These are phyloP conservation scores for Halocaridina rubra DNA, from an alignment of 2,888 invertebrate genomes.

Conservation along the genomic window DNA sequence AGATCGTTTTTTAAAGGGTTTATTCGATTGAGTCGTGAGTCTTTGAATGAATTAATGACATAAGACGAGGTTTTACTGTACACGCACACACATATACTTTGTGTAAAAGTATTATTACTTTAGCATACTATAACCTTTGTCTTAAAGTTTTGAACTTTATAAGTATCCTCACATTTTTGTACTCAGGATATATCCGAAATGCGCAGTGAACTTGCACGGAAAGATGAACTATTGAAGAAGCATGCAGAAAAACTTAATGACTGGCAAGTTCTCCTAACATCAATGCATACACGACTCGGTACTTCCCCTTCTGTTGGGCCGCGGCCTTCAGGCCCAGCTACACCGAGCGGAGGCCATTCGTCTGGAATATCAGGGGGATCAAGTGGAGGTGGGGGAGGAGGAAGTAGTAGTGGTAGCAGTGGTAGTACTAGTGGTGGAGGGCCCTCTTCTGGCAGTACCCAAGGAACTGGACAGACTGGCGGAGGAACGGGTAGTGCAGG, in stretches of 20 bases:
- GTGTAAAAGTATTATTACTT: too few relatives aligned
- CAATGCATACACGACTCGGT: slow-evolving; percentile 73
- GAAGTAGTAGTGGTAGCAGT: neutral
- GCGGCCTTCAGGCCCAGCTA: slow-evolving; percentile 27
- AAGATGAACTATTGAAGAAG: slow-evolving; percentile 86
- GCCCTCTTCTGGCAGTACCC: neutral
- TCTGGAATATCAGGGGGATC: neutral
- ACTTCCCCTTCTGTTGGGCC: slow-evolving; percentile 8
- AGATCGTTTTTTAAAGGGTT: too few relatives aligned
- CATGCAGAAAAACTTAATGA: slow-evolving; percentile 91
- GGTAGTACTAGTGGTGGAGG: neutral
- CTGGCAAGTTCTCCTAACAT: slow-evolving; percentile 89
- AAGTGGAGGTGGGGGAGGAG: neutral
- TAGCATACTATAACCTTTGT: too few relatives aligned
- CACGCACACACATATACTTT: too few relatives aligned
- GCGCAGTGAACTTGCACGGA: slow-evolving; percentile 84
- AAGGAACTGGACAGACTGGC: neutral
- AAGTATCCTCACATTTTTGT: too few relatives aligned
- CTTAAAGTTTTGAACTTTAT: too few relatives aligned
- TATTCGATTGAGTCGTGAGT: too few relatives aligned
- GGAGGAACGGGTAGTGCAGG: neutral
- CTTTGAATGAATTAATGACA: too few relatives aligned
- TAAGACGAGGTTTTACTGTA: too few relatives aligned
- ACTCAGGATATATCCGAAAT: slow-evolving; percentile 85
- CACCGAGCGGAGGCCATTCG: slow-evolving; percentile 14